A percentile compares a stretch with the other conserved stretches of the same genome.
Conservation (phyloP, 2,888 invertebrate species). For the Diogma glabrata region DNA sequence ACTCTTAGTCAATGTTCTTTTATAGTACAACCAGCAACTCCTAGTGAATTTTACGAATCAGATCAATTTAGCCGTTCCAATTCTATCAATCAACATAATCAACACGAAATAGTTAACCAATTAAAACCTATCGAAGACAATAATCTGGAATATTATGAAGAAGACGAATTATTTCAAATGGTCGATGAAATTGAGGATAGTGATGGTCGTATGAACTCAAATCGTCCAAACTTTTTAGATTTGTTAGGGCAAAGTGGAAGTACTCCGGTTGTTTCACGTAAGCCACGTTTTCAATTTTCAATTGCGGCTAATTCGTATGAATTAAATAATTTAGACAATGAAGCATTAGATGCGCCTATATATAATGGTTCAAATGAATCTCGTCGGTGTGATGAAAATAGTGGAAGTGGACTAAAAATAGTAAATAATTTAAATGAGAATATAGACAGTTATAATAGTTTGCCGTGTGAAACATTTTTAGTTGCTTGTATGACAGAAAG, state of each 20-base stretch:
- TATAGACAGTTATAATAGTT: conserved; percentile 37
- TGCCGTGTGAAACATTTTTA: conserved; percentile 31
- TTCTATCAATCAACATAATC: background rate
- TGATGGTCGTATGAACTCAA: too few species aligned
- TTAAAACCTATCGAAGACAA: too few species aligned
- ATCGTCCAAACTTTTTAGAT: conserved; percentile 50
- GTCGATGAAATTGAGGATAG: conserved; percentile 30
- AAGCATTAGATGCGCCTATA: conserved; percentile 48
- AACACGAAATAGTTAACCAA: too few species aligned
- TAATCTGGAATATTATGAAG: conserved; percentile 11
- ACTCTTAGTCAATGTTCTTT: conserved; percentile 18
- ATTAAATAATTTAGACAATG: conserved; percentile 52
- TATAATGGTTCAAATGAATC: conserved; percentile 22
- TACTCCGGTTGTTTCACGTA: conserved; percentile 48
- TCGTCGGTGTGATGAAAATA: conserved; percentile 22
- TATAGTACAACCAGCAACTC: conserved; percentile 13
- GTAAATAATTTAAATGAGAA: conserved; percentile 24
- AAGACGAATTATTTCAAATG: conserved; percentile 17
- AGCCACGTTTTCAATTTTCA: conserved; percentile 58
- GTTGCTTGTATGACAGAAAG: conserved; percentile 19
- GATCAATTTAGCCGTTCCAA: too few species aligned
- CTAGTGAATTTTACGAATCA: background rate
- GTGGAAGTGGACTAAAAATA: too few species aligned
- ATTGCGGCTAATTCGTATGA: conserved; percentile 54
- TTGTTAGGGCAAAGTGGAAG: conserved; percentile 46